A percentile compares a stretch with the other conserved stretches of the same genome.
These are phyloP conservation scores for Eulemur coronatus DNA, from an alignment of 2,797 vertebrate genomes.

Conservation along the genomic window DNA sequence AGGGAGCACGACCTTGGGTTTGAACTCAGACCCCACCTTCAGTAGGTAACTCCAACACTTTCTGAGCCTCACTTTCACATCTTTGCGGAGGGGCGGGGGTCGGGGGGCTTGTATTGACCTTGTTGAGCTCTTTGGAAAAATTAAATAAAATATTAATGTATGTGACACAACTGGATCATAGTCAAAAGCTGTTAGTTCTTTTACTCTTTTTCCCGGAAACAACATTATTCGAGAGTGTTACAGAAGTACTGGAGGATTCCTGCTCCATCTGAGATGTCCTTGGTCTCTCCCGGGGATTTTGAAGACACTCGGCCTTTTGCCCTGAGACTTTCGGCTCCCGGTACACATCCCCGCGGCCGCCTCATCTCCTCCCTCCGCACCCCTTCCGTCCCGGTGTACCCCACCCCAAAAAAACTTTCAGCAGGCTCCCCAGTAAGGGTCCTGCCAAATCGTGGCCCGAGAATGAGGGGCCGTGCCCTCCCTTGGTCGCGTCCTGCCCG, in stretches of 20 bases:
- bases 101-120: not conserved
- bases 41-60: not conserved
- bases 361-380: not conserved
- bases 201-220: not conserved
- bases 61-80: not conserved
- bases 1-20: not conserved
- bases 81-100: accelerated
- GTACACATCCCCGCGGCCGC: not conserved
- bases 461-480: not conserved
- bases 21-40: not conserved
- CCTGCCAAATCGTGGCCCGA: not conserved
- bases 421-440: not conserved
- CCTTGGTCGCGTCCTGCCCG: accelerated
- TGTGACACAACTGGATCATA: not conserved
- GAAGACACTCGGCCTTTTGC: not conserved
- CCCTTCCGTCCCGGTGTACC: accelerated
- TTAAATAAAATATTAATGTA: not conserved
- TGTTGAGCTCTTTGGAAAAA: not conserved
- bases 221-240: not conserved
- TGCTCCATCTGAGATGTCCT: not conserved
- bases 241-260: not conserved
- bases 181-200: not conserved
- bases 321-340: not conserved
- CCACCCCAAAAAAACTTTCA: conserved; percentile 27
- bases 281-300: not conserved